Evolutionary conservation across 2,113 vertebrate genomes (phyloP), one percentile per base, ranked within the genome.

Genomic region (Acanthisitta chloris): DNA sequence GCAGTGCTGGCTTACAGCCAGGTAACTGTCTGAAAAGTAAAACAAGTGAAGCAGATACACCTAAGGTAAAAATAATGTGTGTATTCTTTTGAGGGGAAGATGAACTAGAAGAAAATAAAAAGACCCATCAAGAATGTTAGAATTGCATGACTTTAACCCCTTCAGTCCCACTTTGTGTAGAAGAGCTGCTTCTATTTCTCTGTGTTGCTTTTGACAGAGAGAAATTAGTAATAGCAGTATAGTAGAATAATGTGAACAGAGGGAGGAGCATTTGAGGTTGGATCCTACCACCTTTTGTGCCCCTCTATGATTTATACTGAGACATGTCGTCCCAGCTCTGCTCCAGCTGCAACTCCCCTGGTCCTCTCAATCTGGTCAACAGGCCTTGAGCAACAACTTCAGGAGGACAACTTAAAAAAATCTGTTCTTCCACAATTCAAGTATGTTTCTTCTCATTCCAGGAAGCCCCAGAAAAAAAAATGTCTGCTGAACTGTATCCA

Each of bases 1-100:
- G 74, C 93, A 52, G 29, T 52, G 57, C 77, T 98, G 95, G 97
- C 95, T 95, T 81, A 66, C 51, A 93, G 88, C 94, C 94, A 92
- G 88, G 70, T 91, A 97, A 92, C 86, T 96, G 95, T 94, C 92
- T 84, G 81, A 58, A 91, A 92, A 95, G 92, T 92, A 71, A 95
- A 94, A 70, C 84, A 92, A 97, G 79, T 65, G 85, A 69, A 91
- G 89, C 79, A 95, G 87, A 83, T 90, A 95, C 62, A 95, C 57
- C 81, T 90, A 82, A 86, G 65, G 72, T 92, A 96, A 96, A 96
- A 96, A 90, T 88, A 83, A 92, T 62, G 87, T 59, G 74, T 76
- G 40, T 61, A 28, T 55, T 66, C 46, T 70, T 96, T 51, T 85
- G 51, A 71, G 51, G 28, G 66, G 73, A 80, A 81, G 70, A 94